Percentiles rank a stretch among this genome's conserved stretches.
Conservation (phyloP, 1,140 invertebrate genomes). For the Drosophila sechellia region DNA sequence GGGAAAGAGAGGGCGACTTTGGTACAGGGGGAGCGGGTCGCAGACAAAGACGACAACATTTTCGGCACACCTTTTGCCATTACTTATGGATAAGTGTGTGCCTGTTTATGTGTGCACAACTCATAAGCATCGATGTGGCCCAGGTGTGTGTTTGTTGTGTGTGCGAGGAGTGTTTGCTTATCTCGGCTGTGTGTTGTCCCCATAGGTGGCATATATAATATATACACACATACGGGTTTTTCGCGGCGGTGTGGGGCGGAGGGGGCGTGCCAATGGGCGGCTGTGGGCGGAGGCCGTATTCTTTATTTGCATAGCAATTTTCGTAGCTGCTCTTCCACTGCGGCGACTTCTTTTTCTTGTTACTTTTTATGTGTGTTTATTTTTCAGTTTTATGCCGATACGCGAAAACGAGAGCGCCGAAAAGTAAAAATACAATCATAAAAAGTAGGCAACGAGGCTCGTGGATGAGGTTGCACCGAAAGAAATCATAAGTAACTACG, state of each 20-base stretch:
- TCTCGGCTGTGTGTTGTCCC: conserved; percentile 41
- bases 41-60: conserved; percentile 36
- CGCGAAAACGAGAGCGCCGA: conserved; percentile 73
- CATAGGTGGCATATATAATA: conserved; percentile 10
- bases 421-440: conserved; percentile 73
- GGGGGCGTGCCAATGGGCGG: conserved; percentile 2
- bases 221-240: neutral
- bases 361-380: conserved; percentile 70
- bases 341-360: conserved; percentile 47
- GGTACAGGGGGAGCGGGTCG: too few species aligned
- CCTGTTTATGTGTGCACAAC: conserved; percentile 36
- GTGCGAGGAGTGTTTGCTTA: conserved; percentile 49
- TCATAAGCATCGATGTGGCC: conserved; percentile 46
- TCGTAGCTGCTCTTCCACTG: conserved; percentile 35
- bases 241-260: neutral
- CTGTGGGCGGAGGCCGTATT: conserved; percentile 53
- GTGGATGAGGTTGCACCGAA: conserved; percentile 10
- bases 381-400: conserved; percentile 80
- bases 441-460: conserved; percentile 26
- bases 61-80: conserved; percentile 58
- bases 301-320: conserved; percentile 80
- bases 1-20: neutral
- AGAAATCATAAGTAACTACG: neutral
- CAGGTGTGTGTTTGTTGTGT: conserved; percentile 30
- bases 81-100: conserved; percentile 37